Conservation (phyloP, 2,888 invertebrate genomes). For the Leptinotarsa tumamoca region DNA sequence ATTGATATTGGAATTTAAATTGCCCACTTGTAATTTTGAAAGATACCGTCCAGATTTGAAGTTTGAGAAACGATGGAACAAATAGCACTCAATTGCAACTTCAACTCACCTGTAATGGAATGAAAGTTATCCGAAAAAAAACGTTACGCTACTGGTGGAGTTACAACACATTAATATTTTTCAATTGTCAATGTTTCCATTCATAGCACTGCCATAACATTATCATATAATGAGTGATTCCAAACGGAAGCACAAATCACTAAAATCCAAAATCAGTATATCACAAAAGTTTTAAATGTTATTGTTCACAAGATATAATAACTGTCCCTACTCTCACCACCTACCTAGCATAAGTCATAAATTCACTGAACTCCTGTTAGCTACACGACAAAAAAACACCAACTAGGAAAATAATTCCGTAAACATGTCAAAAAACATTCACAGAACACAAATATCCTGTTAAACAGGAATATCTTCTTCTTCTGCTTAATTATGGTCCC, state of each 20-base stretch:
- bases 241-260: conserved; percentile 14
- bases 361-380: background rate
- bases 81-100: conserved; percentile 5
- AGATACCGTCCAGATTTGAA: conserved; percentile 10
- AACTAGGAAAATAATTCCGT: too few species aligned
- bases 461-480: too few species aligned
- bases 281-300: conserved; percentile 3
- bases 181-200: conserved; percentile 23
- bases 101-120: conserved; percentile 26
- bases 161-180: conserved; percentile 21
- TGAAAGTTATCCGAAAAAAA: conserved; percentile 22
- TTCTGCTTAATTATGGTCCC: too few species aligned
- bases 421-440: too few species aligned
- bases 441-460: too few species aligned
- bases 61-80: background rate
- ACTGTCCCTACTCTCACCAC: conserved; percentile 9
- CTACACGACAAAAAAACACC: background rate
- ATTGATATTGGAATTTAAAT: conserved; percentile 8
- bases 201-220: conserved; percentile 8
- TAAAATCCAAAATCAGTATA: conserved; percentile 4
- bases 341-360: conserved; percentile 13
- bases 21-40: conserved; percentile 19
- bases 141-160: conserved; percentile 22
- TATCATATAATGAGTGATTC: conserved; percentile 11
- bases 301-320: conserved; percentile 3